These are phyloP conservation scores for Calephelis virginiensis DNA, from an alignment of 1,140 invertebrate genomes.

Conservation along the genomic window DNA sequence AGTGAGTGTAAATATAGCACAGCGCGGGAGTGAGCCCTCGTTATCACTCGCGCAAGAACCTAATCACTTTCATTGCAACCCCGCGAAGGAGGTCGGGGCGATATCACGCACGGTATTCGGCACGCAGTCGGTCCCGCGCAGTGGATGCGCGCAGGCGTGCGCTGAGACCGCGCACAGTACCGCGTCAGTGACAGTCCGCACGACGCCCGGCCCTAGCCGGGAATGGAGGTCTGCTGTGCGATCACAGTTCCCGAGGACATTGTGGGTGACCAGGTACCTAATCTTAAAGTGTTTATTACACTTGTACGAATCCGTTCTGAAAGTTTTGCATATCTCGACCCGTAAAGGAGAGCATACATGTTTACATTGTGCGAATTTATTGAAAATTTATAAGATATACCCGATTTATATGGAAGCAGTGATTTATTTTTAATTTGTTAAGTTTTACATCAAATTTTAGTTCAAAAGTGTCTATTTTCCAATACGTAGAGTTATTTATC, in stretches of 20 bases:
- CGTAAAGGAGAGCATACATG: too few species aligned
- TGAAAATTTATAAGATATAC: too few species aligned
- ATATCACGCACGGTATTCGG: constrained; percentile 46
- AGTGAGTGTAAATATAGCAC: not conserved
- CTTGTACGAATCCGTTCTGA: too few species aligned
- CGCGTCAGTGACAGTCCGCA: constrained; percentile 33
- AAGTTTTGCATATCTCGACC: too few species aligned
- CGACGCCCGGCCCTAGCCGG: constrained; percentile 53
- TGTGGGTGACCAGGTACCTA: constrained; percentile 67
- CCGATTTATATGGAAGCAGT: too few species aligned
- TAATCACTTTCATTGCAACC: constrained; percentile 74
- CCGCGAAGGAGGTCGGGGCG: constrained; percentile 59
- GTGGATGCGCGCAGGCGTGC: constrained; percentile 62
- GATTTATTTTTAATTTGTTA: too few species aligned
- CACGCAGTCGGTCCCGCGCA: constrained; percentile 60
- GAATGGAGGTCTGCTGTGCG: constrained; percentile 67
- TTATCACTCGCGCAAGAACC: constrained; percentile 66
- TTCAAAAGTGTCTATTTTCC: too few species aligned
- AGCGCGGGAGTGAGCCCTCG: constrained; percentile 43
- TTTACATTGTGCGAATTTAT: too few species aligned
- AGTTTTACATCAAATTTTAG: too few species aligned
- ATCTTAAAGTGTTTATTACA: too few species aligned
- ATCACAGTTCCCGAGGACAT: constrained; percentile 65
- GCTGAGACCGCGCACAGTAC: constrained; percentile 39
- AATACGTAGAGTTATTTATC: too few species aligned